These are phyloP conservation scores for Excalfactoria chinensis DNA, from an alignment of 2,113 vertebrate species.

Conservation along the genomic window DNA sequence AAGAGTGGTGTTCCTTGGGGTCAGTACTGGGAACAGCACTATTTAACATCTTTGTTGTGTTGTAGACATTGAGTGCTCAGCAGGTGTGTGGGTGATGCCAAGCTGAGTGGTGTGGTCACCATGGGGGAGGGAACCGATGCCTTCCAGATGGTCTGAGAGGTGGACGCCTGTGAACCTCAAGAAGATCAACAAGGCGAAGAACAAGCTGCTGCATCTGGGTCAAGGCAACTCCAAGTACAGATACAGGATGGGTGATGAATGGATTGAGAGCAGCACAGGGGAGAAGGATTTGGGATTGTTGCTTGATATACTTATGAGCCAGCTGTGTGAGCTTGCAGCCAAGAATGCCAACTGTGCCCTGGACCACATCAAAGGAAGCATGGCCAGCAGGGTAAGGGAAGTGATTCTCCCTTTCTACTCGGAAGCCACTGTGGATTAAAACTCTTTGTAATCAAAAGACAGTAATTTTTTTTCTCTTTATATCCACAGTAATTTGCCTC, in stretches of 20 bases:
- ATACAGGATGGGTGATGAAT: not conserved
- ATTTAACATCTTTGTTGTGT: not conserved
- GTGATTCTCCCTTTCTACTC: not conserved
- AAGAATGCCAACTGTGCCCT: not conserved
- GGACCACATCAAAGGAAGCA: not conserved
- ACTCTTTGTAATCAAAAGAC: not conserved
- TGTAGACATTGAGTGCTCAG: not conserved
- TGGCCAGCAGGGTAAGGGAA: not conserved
- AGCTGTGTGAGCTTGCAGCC: not conserved
- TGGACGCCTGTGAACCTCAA: not conserved
- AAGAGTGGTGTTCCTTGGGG: not conserved
- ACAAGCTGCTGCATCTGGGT: not conserved
- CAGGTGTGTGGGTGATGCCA: not conserved
- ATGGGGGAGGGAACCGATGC: not conserved
- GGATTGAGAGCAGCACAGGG: not conserved
- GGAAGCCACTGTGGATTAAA: not conserved
- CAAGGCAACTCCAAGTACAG: not conserved
- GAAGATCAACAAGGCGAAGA: not conserved
- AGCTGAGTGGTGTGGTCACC: not conserved
- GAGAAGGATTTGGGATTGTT: not conserved
- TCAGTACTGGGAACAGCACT: not conserved
- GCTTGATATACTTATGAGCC: not conserved
- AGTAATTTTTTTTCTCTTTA: not conserved
- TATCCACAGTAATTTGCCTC: conserved; percentile 13
- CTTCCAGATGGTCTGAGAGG: not conserved